A percentile compares a stretch with the other conserved stretches of the same genome.
These are phyloP conservation scores for Mantis religiosa DNA, from an alignment of 2,888 invertebrate species.

Conservation along the genomic window DNA sequence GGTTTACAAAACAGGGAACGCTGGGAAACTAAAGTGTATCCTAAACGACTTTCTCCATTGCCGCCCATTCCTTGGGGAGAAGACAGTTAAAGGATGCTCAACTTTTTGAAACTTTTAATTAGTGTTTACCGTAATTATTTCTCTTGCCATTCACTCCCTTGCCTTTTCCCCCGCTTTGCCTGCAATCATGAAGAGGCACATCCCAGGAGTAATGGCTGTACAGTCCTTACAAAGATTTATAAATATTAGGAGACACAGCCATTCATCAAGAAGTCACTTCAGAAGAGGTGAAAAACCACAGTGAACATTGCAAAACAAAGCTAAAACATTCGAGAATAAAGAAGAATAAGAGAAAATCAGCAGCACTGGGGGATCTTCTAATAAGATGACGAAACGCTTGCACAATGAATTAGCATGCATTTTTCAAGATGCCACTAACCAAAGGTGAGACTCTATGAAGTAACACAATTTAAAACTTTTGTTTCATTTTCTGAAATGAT, in stretches of 20 bases:
- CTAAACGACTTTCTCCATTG: neutral
- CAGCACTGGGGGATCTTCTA: no score
- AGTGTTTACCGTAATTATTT: constrained; percentile 26
- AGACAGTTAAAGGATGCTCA: constrained; percentile 14
- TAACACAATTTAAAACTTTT: no score
- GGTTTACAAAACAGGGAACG: neutral
- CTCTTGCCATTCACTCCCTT: neutral
- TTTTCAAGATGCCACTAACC: no score
- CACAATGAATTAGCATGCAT: neutral
- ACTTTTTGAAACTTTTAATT: constrained; percentile 25
- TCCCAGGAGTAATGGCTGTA: neutral
- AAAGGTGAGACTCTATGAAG: no score
- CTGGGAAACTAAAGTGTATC: neutral
- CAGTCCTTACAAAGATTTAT: neutral
- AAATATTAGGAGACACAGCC: neutral
- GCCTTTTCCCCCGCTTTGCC: neutral
- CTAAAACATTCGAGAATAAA: neutral
- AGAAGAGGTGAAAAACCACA: no score
- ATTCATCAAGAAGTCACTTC: neutral
- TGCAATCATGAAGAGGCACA: neutral
- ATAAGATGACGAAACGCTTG: neutral
- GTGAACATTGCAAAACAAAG: neutral
- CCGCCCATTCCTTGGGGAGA: neutral
- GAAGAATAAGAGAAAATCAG: no score
- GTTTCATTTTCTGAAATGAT: no score